A percentile compares a stretch with the other conserved stretches of the same genome.
These are phyloP conservation scores for Fabriciana adippe DNA, from an alignment of 2,888 invertebrate species.

Conservation along the genomic window DNA sequence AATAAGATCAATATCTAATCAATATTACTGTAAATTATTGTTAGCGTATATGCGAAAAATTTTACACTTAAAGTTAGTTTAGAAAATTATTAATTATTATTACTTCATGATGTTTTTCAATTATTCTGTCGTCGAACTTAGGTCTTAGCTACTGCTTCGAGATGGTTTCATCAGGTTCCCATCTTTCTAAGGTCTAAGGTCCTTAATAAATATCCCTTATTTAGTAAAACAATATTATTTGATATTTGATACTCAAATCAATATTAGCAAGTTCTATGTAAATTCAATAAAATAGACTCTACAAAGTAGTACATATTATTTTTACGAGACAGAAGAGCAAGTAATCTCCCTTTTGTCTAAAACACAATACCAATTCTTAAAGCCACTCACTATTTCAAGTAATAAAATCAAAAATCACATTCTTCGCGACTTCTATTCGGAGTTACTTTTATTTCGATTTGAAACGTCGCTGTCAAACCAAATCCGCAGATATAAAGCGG, in stretches of 20 bases:
- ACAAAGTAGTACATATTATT: conserved; percentile 13
- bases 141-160: too few relatives aligned
- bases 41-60: too few relatives aligned
- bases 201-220: too few relatives aligned
- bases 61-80: too few relatives aligned
- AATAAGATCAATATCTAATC: too few relatives aligned
- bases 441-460: conserved; percentile 55
- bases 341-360: conserved; percentile 17
- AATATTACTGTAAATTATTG: too few relatives aligned
- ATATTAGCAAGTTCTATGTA: conserved; percentile 11
- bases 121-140: too few relatives aligned
- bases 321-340: conserved; percentile 11
- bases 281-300: conserved; percentile 9
- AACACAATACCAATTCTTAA: conserved; percentile 27
- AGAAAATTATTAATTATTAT: too few relatives aligned
- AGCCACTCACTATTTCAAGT: conserved; percentile 28
- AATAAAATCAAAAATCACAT: conserved; percentile 37
- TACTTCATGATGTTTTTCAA: too few relatives aligned
- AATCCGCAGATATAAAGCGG: conserved; percentile 58
- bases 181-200: too few relatives aligned
- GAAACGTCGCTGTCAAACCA: conserved; percentile 61
- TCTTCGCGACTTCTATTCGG: conserved; percentile 37
- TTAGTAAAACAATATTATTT: too few relatives aligned
- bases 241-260: not conserved
- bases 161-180: too few relatives aligned